phyloP scores from a whole-genome alignment of 2,888 invertebrate genomes.

The Limulus polyphemus region DNA sequence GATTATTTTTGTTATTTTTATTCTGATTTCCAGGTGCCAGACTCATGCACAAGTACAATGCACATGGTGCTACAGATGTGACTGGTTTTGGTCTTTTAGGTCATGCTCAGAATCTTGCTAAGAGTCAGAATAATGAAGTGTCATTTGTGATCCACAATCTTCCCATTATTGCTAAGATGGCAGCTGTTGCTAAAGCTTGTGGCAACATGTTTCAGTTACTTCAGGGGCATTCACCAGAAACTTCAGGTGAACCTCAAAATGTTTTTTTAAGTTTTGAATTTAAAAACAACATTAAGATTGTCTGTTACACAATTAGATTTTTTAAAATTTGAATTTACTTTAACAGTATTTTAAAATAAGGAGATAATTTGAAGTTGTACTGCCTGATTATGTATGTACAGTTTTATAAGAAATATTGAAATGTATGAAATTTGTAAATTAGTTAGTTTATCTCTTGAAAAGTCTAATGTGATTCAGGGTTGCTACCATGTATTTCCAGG shows the following conservation, averaged over 20 bases:
- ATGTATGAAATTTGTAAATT: no score
- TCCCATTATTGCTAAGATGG: slow-evolving; percentile 65
- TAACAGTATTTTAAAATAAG: no score
- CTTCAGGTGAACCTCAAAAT: slow-evolving; percentile 32
- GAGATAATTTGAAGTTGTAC: no score
- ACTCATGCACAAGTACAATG: slow-evolving; percentile 69
- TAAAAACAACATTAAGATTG: no score
- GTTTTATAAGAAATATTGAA: no score
- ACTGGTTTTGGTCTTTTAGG: slow-evolving; percentile 72
- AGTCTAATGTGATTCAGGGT: no score
- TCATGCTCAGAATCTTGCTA: slow-evolving; percentile 64
- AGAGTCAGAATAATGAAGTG: slow-evolving; percentile 58
- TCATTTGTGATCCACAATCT: slow-evolving; percentile 63
- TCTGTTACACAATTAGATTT: no score
- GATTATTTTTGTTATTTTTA: background rate
- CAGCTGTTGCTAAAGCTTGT: slow-evolving; percentile 58
- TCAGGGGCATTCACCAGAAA: slow-evolving; percentile 71
- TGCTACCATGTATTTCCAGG: no score
- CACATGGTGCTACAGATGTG: slow-evolving; percentile 70
- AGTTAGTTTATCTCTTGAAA: no score
- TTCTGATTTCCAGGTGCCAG: slow-evolving; percentile 46
- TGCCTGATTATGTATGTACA: no score
- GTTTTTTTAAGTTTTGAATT: no score
- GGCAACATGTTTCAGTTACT: slow-evolving; percentile 71
- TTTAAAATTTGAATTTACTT: no score